A percentile compares a stretch with the other conserved stretches of the same genome.
Evolutionary conservation across 2,888 invertebrate species (phyloP).

Genomic region (Ceramica pisi): DNA sequence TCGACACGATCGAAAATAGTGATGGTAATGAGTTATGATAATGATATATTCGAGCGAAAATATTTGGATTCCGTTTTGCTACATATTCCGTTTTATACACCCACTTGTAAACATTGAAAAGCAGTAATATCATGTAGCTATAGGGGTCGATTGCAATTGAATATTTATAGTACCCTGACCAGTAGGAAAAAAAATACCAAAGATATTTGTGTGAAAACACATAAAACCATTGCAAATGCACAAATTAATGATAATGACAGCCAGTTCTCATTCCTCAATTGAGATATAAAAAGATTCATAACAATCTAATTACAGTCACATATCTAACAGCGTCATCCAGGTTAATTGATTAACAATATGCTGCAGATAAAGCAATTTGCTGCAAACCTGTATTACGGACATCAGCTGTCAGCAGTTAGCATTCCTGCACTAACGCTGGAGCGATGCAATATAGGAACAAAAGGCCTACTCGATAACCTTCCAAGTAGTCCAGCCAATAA

Average conservation of each 20-base stretch:
- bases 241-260: constrained; percentile 1
- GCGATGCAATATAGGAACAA: constrained; percentile 9
- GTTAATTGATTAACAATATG: constrained; percentile 52
- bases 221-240: constrained; percentile 1
- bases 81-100: too few species aligned
- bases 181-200: not conserved
- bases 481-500: not conserved
- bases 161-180: too few species aligned
- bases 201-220: not conserved
- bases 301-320: constrained; percentile 30
- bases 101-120: too few species aligned
- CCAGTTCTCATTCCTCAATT: constrained; percentile 4
- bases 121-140: too few species aligned
- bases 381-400: constrained; percentile 52
- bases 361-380: constrained; percentile 62
- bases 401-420: constrained; percentile 52
- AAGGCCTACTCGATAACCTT: constrained; percentile 14
- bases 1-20: too few species aligned
- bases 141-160: not conserved
- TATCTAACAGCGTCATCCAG: constrained; percentile 38
- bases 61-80: too few species aligned
- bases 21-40: too few species aligned
- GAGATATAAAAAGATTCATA: constrained; percentile 9
- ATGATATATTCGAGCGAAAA: too few species aligned
- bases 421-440: constrained; percentile 43